These are phyloP conservation scores for Caenorhabditis doughertyi DNA, from an alignment of 2,888 invertebrate genomes.

Conservation along the genomic window DNA sequence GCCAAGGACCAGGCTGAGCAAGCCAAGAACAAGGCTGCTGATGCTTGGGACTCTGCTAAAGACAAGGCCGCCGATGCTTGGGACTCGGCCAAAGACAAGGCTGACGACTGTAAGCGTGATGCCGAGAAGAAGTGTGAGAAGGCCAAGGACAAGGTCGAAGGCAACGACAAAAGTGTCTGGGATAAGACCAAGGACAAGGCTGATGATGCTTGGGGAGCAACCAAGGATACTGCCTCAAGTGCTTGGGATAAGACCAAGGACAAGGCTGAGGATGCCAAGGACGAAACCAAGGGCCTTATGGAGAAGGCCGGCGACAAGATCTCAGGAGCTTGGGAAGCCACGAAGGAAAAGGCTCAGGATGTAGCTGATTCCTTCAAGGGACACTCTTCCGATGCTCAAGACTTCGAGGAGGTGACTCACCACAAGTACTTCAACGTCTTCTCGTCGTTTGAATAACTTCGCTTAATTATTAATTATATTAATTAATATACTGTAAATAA, in stretches of 20 bases:
- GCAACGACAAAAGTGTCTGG: conserved; percentile 1
- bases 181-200: conserved; percentile 47
- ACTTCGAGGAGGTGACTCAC: conserved; percentile 12
- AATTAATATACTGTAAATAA: conserved; percentile 22
- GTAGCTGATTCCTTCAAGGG: conserved; percentile 32
- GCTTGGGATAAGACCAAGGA: conserved; percentile 43
- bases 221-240: conserved; percentile 21
- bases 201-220: conserved; percentile 27
- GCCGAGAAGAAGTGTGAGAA: background rate
- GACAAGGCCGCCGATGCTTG: conserved; percentile 33
- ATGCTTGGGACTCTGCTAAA: conserved; percentile 31
- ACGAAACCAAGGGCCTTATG: conserved; percentile 4
- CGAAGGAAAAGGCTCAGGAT: conserved; percentile 19
- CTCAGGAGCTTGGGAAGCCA: background rate
- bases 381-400: conserved; percentile 13
- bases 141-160: conserved; percentile 21
- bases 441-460: conserved; percentile 7
- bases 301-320: conserved; percentile 14
- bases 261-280: conserved; percentile 31
- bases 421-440: conserved; percentile 22
- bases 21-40: conserved; percentile 17
- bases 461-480: conserved; percentile 23
- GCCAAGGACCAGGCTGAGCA: conserved; percentile 17
- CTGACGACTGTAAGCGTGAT: conserved; percentile 8
- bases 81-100: background rate